phyloP scores from a whole-genome alignment of 2,888 invertebrate genomes.

The Caenorhabditis plicata region DNA sequence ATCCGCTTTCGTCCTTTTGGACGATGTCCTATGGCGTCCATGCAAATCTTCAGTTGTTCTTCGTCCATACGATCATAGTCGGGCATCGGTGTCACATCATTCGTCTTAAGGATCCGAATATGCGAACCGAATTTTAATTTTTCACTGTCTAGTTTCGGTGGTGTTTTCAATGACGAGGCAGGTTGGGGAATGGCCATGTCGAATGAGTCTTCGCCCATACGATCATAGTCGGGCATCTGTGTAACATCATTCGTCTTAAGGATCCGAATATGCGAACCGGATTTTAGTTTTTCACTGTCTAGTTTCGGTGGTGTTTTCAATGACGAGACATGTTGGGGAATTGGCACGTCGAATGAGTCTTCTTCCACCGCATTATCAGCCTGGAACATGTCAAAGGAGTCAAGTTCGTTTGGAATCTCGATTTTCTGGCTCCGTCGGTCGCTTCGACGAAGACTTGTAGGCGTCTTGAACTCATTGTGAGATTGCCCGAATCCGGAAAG shows the following conservation, averaged over 20 bases:
- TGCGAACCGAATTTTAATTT: slow-evolving; percentile 36
- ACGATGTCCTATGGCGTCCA: slow-evolving; percentile 49
- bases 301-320: neutral
- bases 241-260: slow-evolving; percentile 52
- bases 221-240: slow-evolving; percentile 51
- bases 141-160: neutral
- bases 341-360: too few species aligned
- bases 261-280: slow-evolving; percentile 47
- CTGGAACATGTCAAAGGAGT: too few species aligned
- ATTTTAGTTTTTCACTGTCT: slow-evolving; percentile 8
- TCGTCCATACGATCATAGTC: slow-evolving; percentile 47
- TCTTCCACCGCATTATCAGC: slow-evolving; percentile 4
- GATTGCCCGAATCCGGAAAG: slow-evolving; percentile 14
- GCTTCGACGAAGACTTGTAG: too few species aligned
- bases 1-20: slow-evolving; percentile 55
- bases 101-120: slow-evolving; percentile 51
- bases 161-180: too few species aligned
- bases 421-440: too few species aligned
- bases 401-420: too few species aligned
- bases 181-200: too few species aligned
- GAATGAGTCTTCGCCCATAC: slow-evolving; percentile 47
- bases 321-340: too few species aligned
- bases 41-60: slow-evolving; percentile 39
- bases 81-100: slow-evolving; percentile 55
- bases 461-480: too few species aligned